Base-by-base conservation (phyloP, 1,140 invertebrate species). In the Theocolax elegans region DNA sequence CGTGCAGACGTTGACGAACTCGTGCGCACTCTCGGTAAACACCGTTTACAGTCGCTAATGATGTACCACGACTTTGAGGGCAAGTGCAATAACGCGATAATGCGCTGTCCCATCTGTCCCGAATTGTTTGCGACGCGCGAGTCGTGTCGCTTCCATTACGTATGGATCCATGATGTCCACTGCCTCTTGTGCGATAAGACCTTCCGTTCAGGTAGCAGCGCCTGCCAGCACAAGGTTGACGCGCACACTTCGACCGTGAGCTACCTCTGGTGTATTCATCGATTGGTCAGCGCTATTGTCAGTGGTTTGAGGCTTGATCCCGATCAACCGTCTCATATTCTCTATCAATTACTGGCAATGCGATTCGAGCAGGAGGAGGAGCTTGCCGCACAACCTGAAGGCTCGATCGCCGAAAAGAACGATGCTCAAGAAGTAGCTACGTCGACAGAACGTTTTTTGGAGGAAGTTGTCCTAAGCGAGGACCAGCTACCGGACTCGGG, bases 201-300 rank as follows among this genome's bases (percentile, higher is more conserved):
- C 6, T 75, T 73, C 58, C 35, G 62, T 1, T 71, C 46, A 0
- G 72, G 71, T 0, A 35, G 59, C n/a, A 62, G 63, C 2, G 76
- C 74, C 23, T 67, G 59, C 10, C 63, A 54, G 35, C 76, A 77
- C 67, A 77, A 75, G 23, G 62, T 54, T 8, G 48, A 59, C 10
- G 44, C 51, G 19, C 76, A 77, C 59, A 71, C 70, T 1, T 74
- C 74, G 3, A 72, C 68, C 8, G 70, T 68, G 8, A 66, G 71
- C 40, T 77, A 77, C 49, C 46, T 75, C 3, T 77, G 76, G 76
- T 73, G 72, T 53, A 74, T 72, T 6, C 72, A 73, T 44, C 68
- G 71, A 13, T 60, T 72, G 4, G 46, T 73, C 1, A 60, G 21
- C 2, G 73, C 73, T 2, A 75, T 71, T 1, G 59, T 74, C 21